Conservation (phyloP, 2,113 vertebrate genomes). For the Chaetura pelagica region DNA sequence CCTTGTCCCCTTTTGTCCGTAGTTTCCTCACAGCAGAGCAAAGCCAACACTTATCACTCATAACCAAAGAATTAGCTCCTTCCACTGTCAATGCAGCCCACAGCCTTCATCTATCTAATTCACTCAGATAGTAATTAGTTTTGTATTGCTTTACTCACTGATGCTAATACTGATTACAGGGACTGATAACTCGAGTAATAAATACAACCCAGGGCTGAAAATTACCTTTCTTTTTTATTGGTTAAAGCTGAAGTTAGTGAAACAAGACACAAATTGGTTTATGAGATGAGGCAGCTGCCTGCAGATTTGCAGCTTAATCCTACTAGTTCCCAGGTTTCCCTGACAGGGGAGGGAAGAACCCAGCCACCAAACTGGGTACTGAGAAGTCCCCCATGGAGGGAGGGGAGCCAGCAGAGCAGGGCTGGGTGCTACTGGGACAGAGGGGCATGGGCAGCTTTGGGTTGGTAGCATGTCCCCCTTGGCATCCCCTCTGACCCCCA, state of each 20-base stretch:
- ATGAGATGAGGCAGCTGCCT: conserved; percentile 28
- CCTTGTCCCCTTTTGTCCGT: fast-evolving
- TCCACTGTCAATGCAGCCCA: neutral
- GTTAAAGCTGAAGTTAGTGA: conserved; percentile 15
- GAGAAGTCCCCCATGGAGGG: neutral
- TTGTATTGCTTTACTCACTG: conserved; percentile 44
- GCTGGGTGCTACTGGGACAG: neutral
- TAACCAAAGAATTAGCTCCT: neutral
- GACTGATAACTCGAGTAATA: conserved; percentile 63
- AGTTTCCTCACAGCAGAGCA: neutral
- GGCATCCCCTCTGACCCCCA: neutral
- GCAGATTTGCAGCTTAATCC: neutral
- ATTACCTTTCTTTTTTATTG: conserved; percentile 46
- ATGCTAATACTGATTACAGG: conserved; percentile 71
- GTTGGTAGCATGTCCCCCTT: neutral
- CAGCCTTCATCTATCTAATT: neutral
- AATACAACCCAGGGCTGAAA: conserved; percentile 57
- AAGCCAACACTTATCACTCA: neutral
- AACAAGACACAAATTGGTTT: conserved; percentile 43
- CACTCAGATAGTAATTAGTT: conserved; percentile 64
- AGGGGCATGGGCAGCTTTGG: neutral
- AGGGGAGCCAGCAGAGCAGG: neutral
- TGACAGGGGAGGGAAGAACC: neutral
- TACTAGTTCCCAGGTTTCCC: neutral
- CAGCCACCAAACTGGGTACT: neutral